Base-by-base conservation (phyloP, 2,797 vertebrate species). In the Zalophus californianus region DNA sequence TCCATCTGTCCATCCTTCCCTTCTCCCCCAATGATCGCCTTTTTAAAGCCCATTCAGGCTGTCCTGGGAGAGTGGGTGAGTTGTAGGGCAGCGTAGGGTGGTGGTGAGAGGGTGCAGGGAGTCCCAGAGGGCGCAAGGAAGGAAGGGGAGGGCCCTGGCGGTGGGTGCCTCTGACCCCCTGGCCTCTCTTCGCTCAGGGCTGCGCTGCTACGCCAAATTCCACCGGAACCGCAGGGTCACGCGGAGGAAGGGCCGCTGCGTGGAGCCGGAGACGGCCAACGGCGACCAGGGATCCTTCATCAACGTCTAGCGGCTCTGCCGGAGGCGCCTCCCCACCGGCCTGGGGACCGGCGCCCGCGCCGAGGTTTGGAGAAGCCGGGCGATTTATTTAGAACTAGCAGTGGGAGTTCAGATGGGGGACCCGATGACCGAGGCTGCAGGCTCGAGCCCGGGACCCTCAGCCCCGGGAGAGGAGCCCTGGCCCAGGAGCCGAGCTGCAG, bases 121-220 rank as follows among this genome's bases (percentile, higher is more conserved):
- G 54, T 20, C 18, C 60, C 25, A 13, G 64, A 18, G 52, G 9
- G 0, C 16, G 32, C 10, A 1, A 15, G 80, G 35, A 14, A 13
- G 41, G 6, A 7, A 50, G 27, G 7, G 21, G 18, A 12, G n/a
- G 29, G 5, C 27, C 1, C 62, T 9, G 20, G 8, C 18, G 1
- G 8, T 3, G 15, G 0, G n/a, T 27, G 2, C 11, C 38, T 86
- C 54, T 94, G 72, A 94, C 95, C 96, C 75, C 93, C 38, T 2
- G 7, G 0, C 29, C 0, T 97, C 18, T 78, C 95, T 98, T 72
- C 18, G 18, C 75, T 0, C 48, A 99, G 99, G 99, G 52, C 99
- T 99, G 11, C 99, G 99, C 60, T 99, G 99, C 96, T 99, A 99
- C 0, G 99, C 99, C 90, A 99, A 99, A 98, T 99, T 99, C 98